Percentiles rank a stretch among this genome's conserved stretches.
These are phyloP conservation scores for Brachionus paranguensis DNA, from an alignment of 1,140 invertebrate genomes.

Conservation along the genomic window DNA sequence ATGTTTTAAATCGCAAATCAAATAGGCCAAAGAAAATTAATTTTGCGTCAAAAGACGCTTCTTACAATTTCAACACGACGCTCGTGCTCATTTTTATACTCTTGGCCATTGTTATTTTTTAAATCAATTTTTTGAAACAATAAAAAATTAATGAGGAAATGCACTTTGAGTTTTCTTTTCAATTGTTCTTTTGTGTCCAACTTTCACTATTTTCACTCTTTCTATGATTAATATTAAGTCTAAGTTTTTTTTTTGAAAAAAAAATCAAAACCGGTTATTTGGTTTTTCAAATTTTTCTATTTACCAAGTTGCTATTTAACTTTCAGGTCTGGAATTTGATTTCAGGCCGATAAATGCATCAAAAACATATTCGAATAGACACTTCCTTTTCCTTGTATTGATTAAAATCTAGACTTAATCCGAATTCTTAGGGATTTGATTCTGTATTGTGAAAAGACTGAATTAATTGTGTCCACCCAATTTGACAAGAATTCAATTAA, in stretches of 20 bases:
- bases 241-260: background rate
- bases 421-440: background rate
- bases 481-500: background rate
- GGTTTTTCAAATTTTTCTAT: background rate
- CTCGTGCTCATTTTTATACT: background rate
- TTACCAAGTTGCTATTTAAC: background rate
- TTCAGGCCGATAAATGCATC: background rate
- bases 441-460: background rate
- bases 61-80: background rate
- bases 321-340: background rate
- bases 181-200: background rate
- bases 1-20: constrained; percentile 14
- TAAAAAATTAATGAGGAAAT: background rate
- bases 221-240: background rate
- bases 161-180: background rate
- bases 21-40: constrained; percentile 20
- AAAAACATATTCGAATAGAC: background rate
- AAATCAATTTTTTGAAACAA: background rate
- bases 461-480: background rate
- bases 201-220: background rate
- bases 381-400: background rate
- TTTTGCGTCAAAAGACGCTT: background rate
- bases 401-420: background rate
- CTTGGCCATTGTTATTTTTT: background rate
- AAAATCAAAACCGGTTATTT: constrained; percentile 18